Percentiles rank a stretch among this genome's conserved stretches.
Conservation (phyloP, 1,140 invertebrate genomes). For the Doryteuthis pealeii region DNA sequence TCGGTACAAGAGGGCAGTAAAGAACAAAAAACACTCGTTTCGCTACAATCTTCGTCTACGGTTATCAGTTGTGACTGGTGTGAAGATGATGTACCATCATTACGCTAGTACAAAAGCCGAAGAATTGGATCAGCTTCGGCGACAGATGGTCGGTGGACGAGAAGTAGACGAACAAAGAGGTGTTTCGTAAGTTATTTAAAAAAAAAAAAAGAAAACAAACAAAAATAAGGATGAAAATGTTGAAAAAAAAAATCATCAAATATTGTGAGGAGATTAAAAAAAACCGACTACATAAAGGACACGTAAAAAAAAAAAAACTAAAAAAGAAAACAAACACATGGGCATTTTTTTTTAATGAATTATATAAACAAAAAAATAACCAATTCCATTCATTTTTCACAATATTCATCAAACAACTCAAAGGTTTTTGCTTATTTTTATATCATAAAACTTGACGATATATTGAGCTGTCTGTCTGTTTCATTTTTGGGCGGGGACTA, state of each 20-base stretch:
- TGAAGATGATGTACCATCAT: slow-evolving; percentile 59
- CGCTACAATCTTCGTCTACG: slow-evolving; percentile 50
- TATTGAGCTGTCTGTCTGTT: no score
- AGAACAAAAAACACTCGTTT: slow-evolving; percentile 54
- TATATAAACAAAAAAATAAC: no score
- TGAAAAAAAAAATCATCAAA: background rate
- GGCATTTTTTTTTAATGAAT: no score
- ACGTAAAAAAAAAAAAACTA: no score
- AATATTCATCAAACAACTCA: no score
- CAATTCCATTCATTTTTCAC: no score
- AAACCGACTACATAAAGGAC: no score
- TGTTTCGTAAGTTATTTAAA: background rate
- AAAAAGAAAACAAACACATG: no score
- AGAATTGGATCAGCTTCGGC: slow-evolving; percentile 38
- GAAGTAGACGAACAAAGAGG: slow-evolving; percentile 21
- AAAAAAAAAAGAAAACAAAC: background rate
- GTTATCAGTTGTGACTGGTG: slow-evolving; percentile 52
- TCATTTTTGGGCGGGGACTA: no score
- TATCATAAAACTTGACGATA: no score
- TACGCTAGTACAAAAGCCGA: slow-evolving; percentile 56
- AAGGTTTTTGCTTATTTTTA: no score
- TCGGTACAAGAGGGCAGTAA: slow-evolving; percentile 50
- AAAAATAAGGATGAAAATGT: background rate
- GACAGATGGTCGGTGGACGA: slow-evolving; percentile 22
- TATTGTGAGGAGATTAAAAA: background rate